Base-by-base conservation (phyloP, 2,888 invertebrate genomes). In the Dynastes tityus region DNA sequence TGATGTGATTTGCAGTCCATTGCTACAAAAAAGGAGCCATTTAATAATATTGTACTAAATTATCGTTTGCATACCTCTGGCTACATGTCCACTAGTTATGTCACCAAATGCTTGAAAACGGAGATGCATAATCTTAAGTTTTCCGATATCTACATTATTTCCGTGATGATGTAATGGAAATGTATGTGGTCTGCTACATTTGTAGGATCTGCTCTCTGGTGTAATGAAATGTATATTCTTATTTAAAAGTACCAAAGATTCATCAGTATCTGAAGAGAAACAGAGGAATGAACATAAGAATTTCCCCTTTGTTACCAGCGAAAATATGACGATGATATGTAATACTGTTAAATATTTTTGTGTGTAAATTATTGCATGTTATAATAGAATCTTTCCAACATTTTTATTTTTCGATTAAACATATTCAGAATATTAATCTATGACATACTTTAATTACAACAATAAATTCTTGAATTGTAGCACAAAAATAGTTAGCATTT, bases 81-180 rank as follows among this genome's bases (percentile, higher is more conserved):
- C 65, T 37, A 40, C 29, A 16, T 65, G 37, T 65, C 40, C 37
- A 37, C 40, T 40, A 8, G 65, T 65, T 40, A 65, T 65, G 3
- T 65, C 37, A 40, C 65, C 16, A 37, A 65, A 65, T n/a, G 65
- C 65, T 40, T 65, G 65, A 11, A 65, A 40, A 16, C 16, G 40
- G 8, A 65, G 37, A 16, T 40, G 37, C 32, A 37, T 37, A 13
- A 65, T 40, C n/a, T 65, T 65, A 37, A 65, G 37, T 13, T 65
- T 37, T 16, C 65, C 65, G 13, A 65, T 37, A 32, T 65, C 65
- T 65, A 65, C 65, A 16, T 65, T 37, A 13, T 65, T 45, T 65
- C 40, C 37, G 5, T 16, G 37, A 13, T 32, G 45, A 40, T 65
- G 65, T 65, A 65, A 65, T 8, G 65, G 40, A 13, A 65, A 37